Percentiles rank a stretch among this genome's conserved stretches.
Conservation (phyloP, 2,888 invertebrate genomes). For the Deroplatys truncata region DNA sequence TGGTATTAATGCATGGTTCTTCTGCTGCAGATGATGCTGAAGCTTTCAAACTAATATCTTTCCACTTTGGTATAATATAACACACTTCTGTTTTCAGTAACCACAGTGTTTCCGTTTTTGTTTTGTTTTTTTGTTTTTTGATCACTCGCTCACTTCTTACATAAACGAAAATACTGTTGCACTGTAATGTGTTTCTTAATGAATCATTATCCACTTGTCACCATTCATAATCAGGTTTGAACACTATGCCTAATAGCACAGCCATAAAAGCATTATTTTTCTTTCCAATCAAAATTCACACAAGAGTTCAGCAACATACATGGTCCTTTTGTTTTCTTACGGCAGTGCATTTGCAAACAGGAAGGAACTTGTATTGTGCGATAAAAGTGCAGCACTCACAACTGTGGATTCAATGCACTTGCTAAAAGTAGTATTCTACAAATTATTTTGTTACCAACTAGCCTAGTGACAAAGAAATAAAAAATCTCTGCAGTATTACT, state of each 20-base stretch:
- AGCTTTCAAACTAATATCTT: background rate
- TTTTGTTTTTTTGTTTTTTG: background rate
- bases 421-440: background rate
- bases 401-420: background rate
- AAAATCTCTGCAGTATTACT: background rate
- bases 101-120: background rate
- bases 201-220: background rate
- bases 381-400: conserved; percentile 12
- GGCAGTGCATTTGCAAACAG: conserved; percentile 29
- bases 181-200: background rate
- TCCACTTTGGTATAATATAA: background rate
- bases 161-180: background rate
- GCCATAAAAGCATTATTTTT: background rate
- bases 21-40: background rate
- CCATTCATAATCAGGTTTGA: background rate
- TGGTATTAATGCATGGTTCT: background rate
- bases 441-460: background rate
- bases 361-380: conserved; percentile 25
- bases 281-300: background rate
- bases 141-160: background rate
- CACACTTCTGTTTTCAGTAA: background rate
- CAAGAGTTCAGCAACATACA: background rate
- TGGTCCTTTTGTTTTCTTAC: conserved; percentile 9
- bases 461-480: background rate
- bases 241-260: background rate